Percentiles rank a stretch among this genome's conserved stretches.
Evolutionary conservation across 2,888 invertebrate species (phyloP).

Genomic region (Theretra japonica): DNA sequence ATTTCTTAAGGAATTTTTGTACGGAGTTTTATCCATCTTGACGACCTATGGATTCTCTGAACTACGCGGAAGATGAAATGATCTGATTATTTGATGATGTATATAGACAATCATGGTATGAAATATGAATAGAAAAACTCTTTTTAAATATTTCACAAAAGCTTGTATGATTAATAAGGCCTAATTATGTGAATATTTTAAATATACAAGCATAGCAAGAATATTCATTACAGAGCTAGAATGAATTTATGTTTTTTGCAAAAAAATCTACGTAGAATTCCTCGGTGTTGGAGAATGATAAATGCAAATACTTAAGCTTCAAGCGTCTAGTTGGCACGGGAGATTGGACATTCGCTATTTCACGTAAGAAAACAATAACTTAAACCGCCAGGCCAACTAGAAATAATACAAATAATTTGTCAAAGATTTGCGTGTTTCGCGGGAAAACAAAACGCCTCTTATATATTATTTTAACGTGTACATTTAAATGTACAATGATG

Average conservation of each 20-base stretch:
- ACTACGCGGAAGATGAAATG: background rate
- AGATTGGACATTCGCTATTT: slow-evolving; percentile 12
- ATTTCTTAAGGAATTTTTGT: slow-evolving; percentile 15
- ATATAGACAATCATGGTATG: background rate
- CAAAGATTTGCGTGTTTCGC: slow-evolving; percentile 29
- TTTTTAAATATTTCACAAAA: no score
- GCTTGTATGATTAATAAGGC: no score
- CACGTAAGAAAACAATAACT: slow-evolving; percentile 11
- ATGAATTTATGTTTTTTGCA: background rate
- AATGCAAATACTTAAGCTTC: background rate
- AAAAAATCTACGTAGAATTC: background rate
- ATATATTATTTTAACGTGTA: slow-evolving; percentile 36
- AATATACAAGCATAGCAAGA: no score
- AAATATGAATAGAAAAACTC: no score
- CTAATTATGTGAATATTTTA: no score
- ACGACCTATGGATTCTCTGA: background rate
- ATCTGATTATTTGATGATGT: background rate
- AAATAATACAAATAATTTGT: slow-evolving; percentile 32
- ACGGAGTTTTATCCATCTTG: background rate
- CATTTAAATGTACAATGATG: slow-evolving; percentile 37
- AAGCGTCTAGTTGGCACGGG: slow-evolving; percentile 1
- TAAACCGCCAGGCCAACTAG: slow-evolving; percentile 12
- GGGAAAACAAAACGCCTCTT: slow-evolving; percentile 34
- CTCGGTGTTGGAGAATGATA: background rate
- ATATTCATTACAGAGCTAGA: no score